Evolutionary conservation across 2,888 invertebrate species (phyloP).

Genomic region (Ceratothoa steindachneri): DNA sequence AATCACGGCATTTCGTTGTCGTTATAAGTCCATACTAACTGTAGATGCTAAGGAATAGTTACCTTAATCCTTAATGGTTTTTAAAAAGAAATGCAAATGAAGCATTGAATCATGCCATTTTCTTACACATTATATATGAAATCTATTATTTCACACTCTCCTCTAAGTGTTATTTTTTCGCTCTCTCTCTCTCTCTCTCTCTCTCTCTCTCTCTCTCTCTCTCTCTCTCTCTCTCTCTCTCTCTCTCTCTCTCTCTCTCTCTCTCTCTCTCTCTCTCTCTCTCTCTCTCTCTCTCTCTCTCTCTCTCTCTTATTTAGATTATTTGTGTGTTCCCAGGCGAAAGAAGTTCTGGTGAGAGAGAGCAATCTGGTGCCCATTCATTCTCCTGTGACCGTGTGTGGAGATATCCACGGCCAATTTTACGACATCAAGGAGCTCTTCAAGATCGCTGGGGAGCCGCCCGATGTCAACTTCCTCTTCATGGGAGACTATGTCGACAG

Average conservation of each 20-base stretch:
- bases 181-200: background rate
- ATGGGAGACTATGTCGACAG: conserved; percentile 99
- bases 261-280: background rate
- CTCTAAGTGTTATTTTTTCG: too few relatives aligned
- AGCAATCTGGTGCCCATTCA: conserved; percentile 99
- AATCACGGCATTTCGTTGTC: too few relatives aligned
- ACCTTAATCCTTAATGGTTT: too few relatives aligned
- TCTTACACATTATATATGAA: too few relatives aligned
- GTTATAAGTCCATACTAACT: too few relatives aligned
- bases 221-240: background rate
- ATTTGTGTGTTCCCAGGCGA: conserved; percentile 93
- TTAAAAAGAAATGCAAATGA: too few relatives aligned
- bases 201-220: background rate
- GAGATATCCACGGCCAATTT: conserved; percentile 99
- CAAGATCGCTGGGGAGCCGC: conserved; percentile 97
- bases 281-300: background rate
- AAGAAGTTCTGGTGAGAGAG: conserved; percentile 98
- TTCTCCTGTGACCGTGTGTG: conserved; percentile 99
- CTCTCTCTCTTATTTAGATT: background rate
- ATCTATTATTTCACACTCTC: too few relatives aligned
- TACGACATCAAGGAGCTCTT: conserved; percentile 99
- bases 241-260: background rate
- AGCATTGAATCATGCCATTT: too few relatives aligned
- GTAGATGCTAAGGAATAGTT: too few relatives aligned
- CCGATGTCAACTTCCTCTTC: conserved; percentile 98